Base-by-base conservation (phyloP, 2,113 vertebrate genomes). In the Alligator mississippiensis region DNA sequence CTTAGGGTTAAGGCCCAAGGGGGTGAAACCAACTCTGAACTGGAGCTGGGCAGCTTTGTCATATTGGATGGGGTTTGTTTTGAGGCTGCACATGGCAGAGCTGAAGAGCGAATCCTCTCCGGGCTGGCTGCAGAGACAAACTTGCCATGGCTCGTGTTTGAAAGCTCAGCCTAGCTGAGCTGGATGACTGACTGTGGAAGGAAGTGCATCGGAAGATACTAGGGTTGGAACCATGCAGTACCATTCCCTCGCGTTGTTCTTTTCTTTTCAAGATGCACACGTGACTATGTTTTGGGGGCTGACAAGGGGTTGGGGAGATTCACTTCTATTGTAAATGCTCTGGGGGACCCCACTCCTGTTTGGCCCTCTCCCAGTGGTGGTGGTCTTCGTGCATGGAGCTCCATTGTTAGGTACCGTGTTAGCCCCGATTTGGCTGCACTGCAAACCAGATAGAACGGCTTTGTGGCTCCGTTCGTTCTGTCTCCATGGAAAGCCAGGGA, bases 151-250 rank as follows among this genome's bases (percentile, higher is more conserved):
- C 84, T 80, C 87, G 38, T 88, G 58, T 95, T 81, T 77, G 7
- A 1, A 91, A 92, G 64, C 89, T 77, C 79, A 47, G 81, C 83
- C 89, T 76, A 93, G 0, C 82, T 11, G 91, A 92, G 92, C 78
- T 64, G 58, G 81, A 78, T 82, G 89, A 90, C 85, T 92, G 78
- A 66, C 84, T 6, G 1, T 84, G 92, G 81, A 62, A 94, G 92
- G 79, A 77, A 91, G 81, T 30, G 92, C 96, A 96, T 96, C 92
- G 94, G 96, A 95, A 97, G 95, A 96, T 97, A 97, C 96, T 96
- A 93, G 83, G 76, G 47, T 70, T 1, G 28, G 91, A 38, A 60
- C 81, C 85, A 58, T 0, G 4, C 85, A 81, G 89, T 82, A 74
- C 78, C 94, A 77, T 82, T 85, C 83, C 93, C 90, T 86, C 84